These are phyloP conservation scores for Bradysia coprophila DNA, from an alignment of 1,140 invertebrate species.

Conservation along the genomic window DNA sequence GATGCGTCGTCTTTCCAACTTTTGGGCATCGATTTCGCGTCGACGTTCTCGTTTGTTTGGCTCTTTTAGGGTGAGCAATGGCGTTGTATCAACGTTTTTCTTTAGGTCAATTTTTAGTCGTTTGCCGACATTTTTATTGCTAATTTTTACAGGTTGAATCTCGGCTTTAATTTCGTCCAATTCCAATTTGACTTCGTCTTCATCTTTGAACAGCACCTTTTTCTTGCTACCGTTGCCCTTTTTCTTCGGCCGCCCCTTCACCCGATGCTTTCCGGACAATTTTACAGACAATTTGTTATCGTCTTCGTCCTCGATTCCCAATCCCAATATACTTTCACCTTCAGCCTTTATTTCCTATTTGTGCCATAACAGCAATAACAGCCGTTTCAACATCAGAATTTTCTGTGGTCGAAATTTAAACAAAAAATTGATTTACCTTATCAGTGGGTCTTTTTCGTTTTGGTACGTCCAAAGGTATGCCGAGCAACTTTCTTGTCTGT, in stretches of 20 bases:
- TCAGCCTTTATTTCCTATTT: background rate
- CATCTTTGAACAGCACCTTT: background rate
- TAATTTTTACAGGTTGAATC: constrained; percentile 4
- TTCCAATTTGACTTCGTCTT: background rate
- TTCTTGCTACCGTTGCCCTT: background rate
- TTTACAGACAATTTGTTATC: constrained; percentile 5
- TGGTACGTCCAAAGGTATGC: constrained; percentile 8
- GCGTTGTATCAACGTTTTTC: constrained; percentile 8
- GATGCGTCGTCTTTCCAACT: background rate
- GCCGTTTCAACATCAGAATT: too few species aligned
- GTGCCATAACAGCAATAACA: too few species aligned
- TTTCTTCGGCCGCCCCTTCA: background rate
- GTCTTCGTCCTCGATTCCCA: constrained; percentile 10
- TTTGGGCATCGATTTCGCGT: background rate
- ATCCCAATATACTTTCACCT: constrained; percentile 3
- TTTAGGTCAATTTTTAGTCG: background rate
- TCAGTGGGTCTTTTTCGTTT: constrained; percentile 12
- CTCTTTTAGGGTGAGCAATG: background rate
- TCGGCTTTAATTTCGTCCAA: constrained; percentile 9
- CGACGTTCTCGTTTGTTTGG: constrained; percentile 1
- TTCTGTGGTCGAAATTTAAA: too few species aligned
- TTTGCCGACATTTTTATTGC: too few species aligned
- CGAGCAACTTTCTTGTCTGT: constrained; percentile 26
- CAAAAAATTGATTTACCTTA: too few species aligned
- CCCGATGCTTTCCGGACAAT: background rate